Percentiles rank a stretch among this genome's conserved stretches.
Conservation (phyloP, 2,113 vertebrate species). For the Larimichthys polyactis region DNA sequence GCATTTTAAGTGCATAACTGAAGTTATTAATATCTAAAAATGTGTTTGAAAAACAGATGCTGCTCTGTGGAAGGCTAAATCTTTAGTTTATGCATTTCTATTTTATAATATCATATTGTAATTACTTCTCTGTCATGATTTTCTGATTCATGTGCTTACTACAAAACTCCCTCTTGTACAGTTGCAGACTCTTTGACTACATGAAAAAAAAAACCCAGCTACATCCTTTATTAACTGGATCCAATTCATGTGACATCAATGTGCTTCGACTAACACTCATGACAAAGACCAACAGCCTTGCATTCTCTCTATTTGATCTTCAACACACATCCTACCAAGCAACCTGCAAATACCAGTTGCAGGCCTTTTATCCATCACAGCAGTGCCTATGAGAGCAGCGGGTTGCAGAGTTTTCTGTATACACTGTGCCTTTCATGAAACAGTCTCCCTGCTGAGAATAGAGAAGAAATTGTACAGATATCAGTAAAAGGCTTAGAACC, state of each 20-base stretch:
- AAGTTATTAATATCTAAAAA: no score
- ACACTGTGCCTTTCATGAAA: neutral
- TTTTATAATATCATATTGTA: neutral
- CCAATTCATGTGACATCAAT: slow-evolving; percentile 11
- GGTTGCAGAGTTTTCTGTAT: slow-evolving; percentile 10
- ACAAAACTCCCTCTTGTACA: neutral
- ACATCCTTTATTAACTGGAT: neutral
- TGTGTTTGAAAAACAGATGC: no score
- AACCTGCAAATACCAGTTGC: neutral
- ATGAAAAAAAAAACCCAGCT: neutral
- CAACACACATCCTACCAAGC: neutral
- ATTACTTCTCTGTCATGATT: neutral
- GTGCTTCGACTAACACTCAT: neutral
- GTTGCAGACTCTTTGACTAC: neutral
- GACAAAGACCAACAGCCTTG: slow-evolving; percentile 4
- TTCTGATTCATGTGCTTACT: neutral
- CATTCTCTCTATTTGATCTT: slow-evolving; percentile 6
- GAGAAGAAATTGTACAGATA: slow-evolving; percentile 10
- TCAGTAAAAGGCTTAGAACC: slow-evolving; percentile 21
- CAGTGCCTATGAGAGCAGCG: slow-evolving; percentile 1
- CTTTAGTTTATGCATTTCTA: no score
- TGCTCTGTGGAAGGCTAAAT: no score
- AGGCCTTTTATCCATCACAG: slow-evolving; percentile 31
- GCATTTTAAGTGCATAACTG: neutral
- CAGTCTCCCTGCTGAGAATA: slow-evolving; percentile 10